Conservation (phyloP, 2,888 invertebrate species). For the Andrena praecox region DNA sequence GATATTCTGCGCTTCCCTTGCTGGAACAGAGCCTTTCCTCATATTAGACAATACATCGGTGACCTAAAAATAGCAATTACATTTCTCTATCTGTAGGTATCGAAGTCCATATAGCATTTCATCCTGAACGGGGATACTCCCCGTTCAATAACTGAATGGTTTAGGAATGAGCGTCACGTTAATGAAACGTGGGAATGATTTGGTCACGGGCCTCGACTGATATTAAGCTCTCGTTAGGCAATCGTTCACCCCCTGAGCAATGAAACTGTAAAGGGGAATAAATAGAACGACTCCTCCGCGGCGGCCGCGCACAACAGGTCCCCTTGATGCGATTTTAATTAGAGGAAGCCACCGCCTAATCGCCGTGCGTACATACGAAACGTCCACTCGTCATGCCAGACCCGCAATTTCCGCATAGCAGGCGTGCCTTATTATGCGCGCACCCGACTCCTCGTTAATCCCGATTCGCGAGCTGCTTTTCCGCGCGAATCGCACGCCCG, state of each 20-base stretch:
- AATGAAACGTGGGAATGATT: not conserved
- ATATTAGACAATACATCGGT: too few relatives aligned
- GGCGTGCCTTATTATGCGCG: slow-evolving; percentile 39
- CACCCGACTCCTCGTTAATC: slow-evolving; percentile 27
- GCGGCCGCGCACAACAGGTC: slow-evolving; percentile 23
- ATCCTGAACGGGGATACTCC: not conserved
- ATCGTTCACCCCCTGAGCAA: not conserved
- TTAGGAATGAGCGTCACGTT: not conserved
- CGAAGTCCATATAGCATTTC: not conserved
- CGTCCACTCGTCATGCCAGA: slow-evolving; percentile 26
- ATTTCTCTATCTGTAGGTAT: too few relatives aligned
- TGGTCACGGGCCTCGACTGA: not conserved
- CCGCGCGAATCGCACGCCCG: not conserved
- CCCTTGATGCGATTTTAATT: slow-evolving; percentile 64
- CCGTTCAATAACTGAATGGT: not conserved
- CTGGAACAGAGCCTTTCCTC: not conserved
- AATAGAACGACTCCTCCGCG: not conserved
- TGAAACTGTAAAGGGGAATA: not conserved
- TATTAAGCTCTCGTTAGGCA: slow-evolving; percentile 18
- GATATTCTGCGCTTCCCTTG: not conserved
- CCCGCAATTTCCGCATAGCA: slow-evolving; percentile 39
- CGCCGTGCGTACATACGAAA: slow-evolving; percentile 49
- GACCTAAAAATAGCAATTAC: too few relatives aligned
- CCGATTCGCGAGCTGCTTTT: slow-evolving; percentile 15
- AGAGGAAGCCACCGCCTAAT: slow-evolving; percentile 51